Conservation (phyloP, 2,888 invertebrate genomes). For the Caenorhabditis uteleia region DNA sequence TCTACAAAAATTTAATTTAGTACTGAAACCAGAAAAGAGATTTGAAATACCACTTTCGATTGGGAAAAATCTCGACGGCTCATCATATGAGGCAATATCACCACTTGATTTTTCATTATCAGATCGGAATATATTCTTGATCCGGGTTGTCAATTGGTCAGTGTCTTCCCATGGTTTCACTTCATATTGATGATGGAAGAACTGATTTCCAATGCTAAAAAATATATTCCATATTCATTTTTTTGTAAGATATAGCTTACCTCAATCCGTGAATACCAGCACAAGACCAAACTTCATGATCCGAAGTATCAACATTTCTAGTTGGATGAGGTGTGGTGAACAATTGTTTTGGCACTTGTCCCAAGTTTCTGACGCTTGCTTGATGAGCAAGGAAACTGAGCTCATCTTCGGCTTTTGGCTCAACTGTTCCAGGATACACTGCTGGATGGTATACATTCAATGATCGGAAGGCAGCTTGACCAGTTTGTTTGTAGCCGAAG, state of each 20-base stretch:
- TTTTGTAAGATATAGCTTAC: background rate
- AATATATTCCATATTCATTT: background rate
- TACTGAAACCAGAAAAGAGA: too few species aligned
- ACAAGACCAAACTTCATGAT: background rate
- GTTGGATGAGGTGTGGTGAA: slow-evolving; percentile 23
- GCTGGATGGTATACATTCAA: slow-evolving; percentile 91
- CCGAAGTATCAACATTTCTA: slow-evolving; percentile 7
- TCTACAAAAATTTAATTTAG: too few species aligned
- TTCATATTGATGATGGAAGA: background rate
- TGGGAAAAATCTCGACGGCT: too few species aligned
- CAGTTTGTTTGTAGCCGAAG: slow-evolving; percentile 93
- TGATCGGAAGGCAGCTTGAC: slow-evolving; percentile 78
- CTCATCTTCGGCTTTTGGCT: background rate
- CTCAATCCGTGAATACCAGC: slow-evolving; percentile 1
- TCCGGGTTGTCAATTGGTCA: background rate
- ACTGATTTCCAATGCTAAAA: slow-evolving; percentile 2
- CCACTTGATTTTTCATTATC: too few species aligned
- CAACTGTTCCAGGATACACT: slow-evolving; percentile 40
- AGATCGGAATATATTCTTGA: background rate
- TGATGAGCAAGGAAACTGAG: slow-evolving; percentile 16
- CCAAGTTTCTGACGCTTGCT: slow-evolving; percentile 27
- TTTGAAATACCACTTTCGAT: too few species aligned
- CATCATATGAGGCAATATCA: too few species aligned
- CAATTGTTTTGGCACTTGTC: slow-evolving; percentile 23
- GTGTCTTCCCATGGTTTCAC: background rate